Base-by-base conservation (phyloP, 2,888 invertebrate species). In the Drosophila anomalata region DNA sequence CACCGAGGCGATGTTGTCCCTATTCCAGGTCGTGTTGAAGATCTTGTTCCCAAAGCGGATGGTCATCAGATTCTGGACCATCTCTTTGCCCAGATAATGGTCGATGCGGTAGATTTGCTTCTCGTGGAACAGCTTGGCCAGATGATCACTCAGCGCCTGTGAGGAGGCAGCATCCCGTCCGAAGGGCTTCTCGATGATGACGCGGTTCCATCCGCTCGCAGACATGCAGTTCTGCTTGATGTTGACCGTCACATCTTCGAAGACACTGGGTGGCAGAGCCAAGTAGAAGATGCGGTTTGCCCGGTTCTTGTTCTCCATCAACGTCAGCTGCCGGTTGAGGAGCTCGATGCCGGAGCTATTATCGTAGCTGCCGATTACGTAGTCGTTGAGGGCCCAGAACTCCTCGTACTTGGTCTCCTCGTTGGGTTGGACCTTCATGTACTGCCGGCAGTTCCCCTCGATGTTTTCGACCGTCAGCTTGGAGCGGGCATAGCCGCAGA, bases 31-130 rank as follows among this genome's bases (percentile, higher is more conserved):
- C 0, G 99, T 98, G 79, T 94, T 94, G 79, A 99, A 98, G 72
- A 99, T 96, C 87, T 97, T 94, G 91, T 99, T 99, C 12, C 97
- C 99, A 93, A 99, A 99, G 90, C 97, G 94, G 62, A 99, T 94
- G 1, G 98, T 97, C 97, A 99, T 97, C 55, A 99, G 93, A 92
- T 99, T 99, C 92, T 99, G 99, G 0, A 99, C 99, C 99, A 99
- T 99, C 93, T 99, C 99, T 91, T 99, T 99, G 20, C 99, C 99
- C 59, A 99, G 94, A 90, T 99, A 99, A 92, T 99, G 99, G 92
- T 99, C 99, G 87, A 99, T 99, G 78, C 99, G 94, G 91, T 99
- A 99, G 55, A 99, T 94, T 92, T 99, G 97, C 58, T 98, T 96
- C 93, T 99, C 99, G 62, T 94, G 94, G 91, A 99, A 99, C 24